Evolutionary conservation across 2,113 vertebrate species (phyloP), one percentile per base, ranked within the genome.

Genomic region (Tympanuchus pallidicinctus): DNA sequence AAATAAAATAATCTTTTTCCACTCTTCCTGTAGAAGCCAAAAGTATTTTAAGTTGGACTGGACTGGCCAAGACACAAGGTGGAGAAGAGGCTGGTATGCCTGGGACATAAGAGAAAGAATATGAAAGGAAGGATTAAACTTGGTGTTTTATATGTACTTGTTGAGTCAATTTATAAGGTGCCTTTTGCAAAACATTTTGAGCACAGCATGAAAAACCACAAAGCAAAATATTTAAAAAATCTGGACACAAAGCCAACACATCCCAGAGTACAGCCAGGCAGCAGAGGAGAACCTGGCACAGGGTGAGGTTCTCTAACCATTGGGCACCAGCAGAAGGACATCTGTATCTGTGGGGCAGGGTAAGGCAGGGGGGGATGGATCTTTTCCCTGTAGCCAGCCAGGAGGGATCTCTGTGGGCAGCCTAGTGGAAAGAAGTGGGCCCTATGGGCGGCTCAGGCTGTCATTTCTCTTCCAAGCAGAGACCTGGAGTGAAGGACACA

Each of bases 71-170:
- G 90, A 77, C 40, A 74, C 85, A 77, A 83, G 66, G 52, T 65
- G 79, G 79, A 56, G 91, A 90, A 19, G 36, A 50, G 95, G 59
- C 83, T 30, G 15, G 74, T 83, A 86, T 80, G 36, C 63, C 92
- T 79, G 66, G 82, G 76, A 88, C 69, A 79, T 63, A 85, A 95
- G 90, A 84, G 88, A 73, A 93, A 93, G 79, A 92, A 93, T 93
- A 88, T 94, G 93, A 95, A 94, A 97, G 94, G 94, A 96, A 94
- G 94, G 95, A 95, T 95, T 97, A 95, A 96, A 95, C 77, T 36
- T 4, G 6, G 61, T 92, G 52, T 70, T 96, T 97, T 96, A 93
- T 95, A 89, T 92, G 78, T 94, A 95, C 95, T 97, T 94, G 88
- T 94, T 94, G 92, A 96, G 80, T 83, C 88, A 91, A 94, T 96